A percentile compares a stretch with the other conserved stretches of the same genome.
These are phyloP conservation scores for Athalia circularis DNA, from an alignment of 2,888 invertebrate species.

Conservation along the genomic window DNA sequence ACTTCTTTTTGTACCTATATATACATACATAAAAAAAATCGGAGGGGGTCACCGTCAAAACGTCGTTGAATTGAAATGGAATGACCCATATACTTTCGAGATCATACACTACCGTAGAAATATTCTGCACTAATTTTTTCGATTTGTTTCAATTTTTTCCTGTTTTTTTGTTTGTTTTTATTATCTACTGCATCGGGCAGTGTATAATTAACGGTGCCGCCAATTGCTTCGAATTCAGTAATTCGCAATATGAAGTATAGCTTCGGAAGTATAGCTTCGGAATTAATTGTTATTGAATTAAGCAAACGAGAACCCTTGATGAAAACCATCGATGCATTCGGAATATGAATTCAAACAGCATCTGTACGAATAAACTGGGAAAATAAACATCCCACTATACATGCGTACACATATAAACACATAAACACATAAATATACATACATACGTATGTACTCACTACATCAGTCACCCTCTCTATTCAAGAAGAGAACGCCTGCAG, in stretches of 20 bases:
- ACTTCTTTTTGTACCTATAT: no score
- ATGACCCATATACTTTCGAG: no score
- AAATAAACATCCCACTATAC: slow-evolving; percentile 17
- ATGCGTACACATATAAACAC: no score
- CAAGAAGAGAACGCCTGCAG: slow-evolving; percentile 14
- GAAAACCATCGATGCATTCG: slow-evolving; percentile 59
- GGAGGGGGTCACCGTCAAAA: no score
- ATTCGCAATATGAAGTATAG: slow-evolving; percentile 66
- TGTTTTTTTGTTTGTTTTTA: no score
- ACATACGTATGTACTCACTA: no score
- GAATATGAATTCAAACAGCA: slow-evolving; percentile 41
- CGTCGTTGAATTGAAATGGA: no score
- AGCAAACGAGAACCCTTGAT: slow-evolving; percentile 68
- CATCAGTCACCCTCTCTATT: not conserved
- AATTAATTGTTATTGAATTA: slow-evolving; percentile 71
- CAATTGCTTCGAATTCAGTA: slow-evolving; percentile 68
- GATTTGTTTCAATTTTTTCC: not conserved
- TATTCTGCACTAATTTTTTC: no score
- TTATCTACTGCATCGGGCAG: no score
- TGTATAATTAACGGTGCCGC: slow-evolving; percentile 10
- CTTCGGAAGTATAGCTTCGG: slow-evolving; percentile 63
- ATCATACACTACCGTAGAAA: no score
- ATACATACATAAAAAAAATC: no score
- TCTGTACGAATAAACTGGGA: slow-evolving; percentile 18
- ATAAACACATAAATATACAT: no score